These are phyloP conservation scores for Formica exsecta DNA, from an alignment of 1,140 invertebrate genomes.

Conservation along the genomic window DNA sequence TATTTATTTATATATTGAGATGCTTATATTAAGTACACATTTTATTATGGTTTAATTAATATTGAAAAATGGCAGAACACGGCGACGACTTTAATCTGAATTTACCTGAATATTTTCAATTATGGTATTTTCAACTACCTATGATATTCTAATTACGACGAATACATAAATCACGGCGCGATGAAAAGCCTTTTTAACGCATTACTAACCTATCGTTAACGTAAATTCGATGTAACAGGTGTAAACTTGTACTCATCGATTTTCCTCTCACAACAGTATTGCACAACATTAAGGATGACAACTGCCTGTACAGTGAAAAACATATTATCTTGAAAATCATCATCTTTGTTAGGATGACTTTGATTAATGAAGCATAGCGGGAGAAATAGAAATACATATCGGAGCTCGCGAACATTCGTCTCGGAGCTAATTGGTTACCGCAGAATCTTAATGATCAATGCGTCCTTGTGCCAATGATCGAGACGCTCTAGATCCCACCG, in stretches of 20 bases:
- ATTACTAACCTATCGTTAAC: slow-evolving; percentile 22
- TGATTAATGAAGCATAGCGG: slow-evolving; percentile 58
- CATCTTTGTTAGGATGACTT: slow-evolving; percentile 53
- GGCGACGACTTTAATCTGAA: background rate
- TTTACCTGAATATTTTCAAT: slow-evolving; percentile 14
- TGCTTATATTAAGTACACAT: no score
- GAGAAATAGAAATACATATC: slow-evolving; percentile 38
- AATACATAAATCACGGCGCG: slow-evolving; percentile 4
- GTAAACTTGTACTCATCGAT: slow-evolving; percentile 29
- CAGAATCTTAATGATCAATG: slow-evolving; percentile 78
- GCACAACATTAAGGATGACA: slow-evolving; percentile 14
- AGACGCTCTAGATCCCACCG: slow-evolving; percentile 67
- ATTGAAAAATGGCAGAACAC: background rate
- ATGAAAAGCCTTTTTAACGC: slow-evolving; percentile 27
- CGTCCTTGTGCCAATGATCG: slow-evolving; percentile 79
- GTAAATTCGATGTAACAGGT: slow-evolving; percentile 18
- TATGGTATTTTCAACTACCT: background rate
- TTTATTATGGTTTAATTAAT: slow-evolving; percentile 14
- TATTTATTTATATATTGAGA: no score
- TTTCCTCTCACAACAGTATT: background rate
- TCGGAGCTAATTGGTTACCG: slow-evolving; percentile 70
- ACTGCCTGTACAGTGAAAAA: slow-evolving; percentile 3
- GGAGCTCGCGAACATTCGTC: slow-evolving; percentile 38
- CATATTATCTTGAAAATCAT: slow-evolving; percentile 53
- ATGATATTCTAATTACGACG: background rate